A percentile compares a stretch with the other conserved stretches of the same genome.
Conservation (phyloP, 2,797 vertebrate genomes). For the Hypotaenidia philippensis region DNA sequence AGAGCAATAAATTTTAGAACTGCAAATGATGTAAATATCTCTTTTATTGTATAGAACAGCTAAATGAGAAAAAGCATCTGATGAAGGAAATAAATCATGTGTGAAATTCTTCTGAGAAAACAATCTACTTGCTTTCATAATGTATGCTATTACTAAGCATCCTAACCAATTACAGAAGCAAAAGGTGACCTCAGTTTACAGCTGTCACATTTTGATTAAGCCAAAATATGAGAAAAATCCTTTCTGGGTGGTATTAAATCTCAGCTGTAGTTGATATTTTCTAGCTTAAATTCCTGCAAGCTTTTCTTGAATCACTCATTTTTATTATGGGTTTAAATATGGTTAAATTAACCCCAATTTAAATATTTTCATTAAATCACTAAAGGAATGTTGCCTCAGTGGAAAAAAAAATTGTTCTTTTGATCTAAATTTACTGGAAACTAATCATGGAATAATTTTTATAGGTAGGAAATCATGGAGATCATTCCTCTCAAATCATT, state of each 20-base stretch:
- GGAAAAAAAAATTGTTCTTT: not conserved
- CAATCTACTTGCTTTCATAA: not conserved
- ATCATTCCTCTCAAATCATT: not conserved
- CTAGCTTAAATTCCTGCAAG: not conserved
- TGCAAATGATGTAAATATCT: not conserved
- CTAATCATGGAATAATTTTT: not conserved
- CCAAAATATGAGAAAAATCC: not conserved
- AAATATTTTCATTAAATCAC: not conserved
- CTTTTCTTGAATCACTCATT: not conserved
- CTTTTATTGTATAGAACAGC: not conserved
- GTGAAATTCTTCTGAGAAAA: constrained; percentile 13
- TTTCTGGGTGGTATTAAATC: not conserved
- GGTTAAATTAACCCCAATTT: not conserved
- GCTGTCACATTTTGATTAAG: not conserved
- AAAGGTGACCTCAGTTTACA: not conserved
- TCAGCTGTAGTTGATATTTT: not conserved
- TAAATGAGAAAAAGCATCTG: constrained; percentile 3
- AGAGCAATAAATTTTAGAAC: constrained; percentile 2
- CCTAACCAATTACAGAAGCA: not conserved
- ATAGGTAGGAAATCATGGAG: not conserved
- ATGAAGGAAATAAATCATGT: constrained; percentile 25
- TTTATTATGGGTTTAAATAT: not conserved
- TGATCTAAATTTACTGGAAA: not conserved
- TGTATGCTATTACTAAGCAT: not conserved
- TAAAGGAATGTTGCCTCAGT: not conserved